Evolutionary conservation across 2,113 vertebrate genomes (phyloP), one percentile per base, ranked within the genome.

Genomic region (Hippocampus abdominalis): DNA sequence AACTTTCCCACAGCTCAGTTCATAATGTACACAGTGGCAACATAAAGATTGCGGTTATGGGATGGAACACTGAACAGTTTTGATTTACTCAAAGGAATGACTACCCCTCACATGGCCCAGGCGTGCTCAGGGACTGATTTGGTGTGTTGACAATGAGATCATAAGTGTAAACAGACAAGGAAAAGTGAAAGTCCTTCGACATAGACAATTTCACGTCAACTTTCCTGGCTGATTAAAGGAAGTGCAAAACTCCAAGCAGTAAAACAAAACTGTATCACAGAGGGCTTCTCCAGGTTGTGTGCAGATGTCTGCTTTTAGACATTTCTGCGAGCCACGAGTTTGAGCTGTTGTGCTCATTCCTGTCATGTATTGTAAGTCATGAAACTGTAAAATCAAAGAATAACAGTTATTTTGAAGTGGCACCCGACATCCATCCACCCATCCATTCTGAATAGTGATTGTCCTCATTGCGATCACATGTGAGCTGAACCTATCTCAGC

Each of bases 161-260:
- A 66, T 53, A 66, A 81, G 72, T 49, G 44, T 75, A 86, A 81
- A 61, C 80, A 88, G 81, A 67, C 21, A 20, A 8, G 25, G 60
- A 1, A n/a, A 69, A 78, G 32, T 66, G 51, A 64, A 51, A 12
- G 13, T 80, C 70, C 23, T 70, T 60, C 68, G 77, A 76, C 77
- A n/a, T 51, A 46, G 78, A 74, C 67, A 8, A 84, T 77, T 75
- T 71, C 64, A 71, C 71, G 80, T 79, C 64, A 73, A 44, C 78
- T 82, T 65, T 51, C 59, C 56, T 42, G 65, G 73, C 68, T 84
- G 84, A 88, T 90, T 87, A 85, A 80, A 86, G 73, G 66, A 63
- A 16, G 78, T 76, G 74, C 74, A 66, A 75, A 84, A 86, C 76
- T 69, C 72, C 75, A 78, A 81, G 86, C 82, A 68, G 73, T 71